phyloP scores from a whole-genome alignment of 2,797 vertebrate species.

The Tadarida brasiliensis region DNA sequence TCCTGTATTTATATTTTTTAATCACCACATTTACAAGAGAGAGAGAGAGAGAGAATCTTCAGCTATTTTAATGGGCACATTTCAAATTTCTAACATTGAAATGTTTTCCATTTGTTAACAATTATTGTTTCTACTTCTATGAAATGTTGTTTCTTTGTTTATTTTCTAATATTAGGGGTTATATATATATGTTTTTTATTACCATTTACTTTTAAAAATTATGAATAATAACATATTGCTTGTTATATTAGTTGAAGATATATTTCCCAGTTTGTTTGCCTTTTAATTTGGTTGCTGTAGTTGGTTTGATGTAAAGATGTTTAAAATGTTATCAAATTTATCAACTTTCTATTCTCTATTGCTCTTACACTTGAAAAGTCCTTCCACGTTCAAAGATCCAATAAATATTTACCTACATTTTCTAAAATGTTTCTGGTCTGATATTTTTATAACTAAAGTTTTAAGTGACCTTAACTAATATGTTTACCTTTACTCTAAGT shows the following conservation, averaged over 20 bases:
- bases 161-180: neutral
- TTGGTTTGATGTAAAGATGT: neutral
- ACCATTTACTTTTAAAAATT: neutral
- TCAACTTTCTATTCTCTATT: neutral
- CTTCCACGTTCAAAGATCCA: neutral
- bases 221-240: neutral
- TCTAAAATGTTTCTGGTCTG: neutral
- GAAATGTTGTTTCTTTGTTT: neutral
- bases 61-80: constrained; percentile 16
- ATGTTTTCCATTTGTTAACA: neutral
- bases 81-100: constrained; percentile 40
- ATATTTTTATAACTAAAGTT: constrained; percentile 15
- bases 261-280: neutral
- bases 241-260: neutral
- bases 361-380: neutral
- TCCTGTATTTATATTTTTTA: neutral
- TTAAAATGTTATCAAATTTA: neutral
- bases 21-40: neutral
- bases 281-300: constrained; percentile 25
- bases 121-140: neutral
- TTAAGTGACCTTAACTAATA: neutral
- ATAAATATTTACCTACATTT: neutral
- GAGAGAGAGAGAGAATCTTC: neutral
- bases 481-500: constrained; percentile 6
- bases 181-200: neutral